phyloP scores from a whole-genome alignment of 2,797 vertebrate genomes.

The Oreochromis mossambicus region DNA sequence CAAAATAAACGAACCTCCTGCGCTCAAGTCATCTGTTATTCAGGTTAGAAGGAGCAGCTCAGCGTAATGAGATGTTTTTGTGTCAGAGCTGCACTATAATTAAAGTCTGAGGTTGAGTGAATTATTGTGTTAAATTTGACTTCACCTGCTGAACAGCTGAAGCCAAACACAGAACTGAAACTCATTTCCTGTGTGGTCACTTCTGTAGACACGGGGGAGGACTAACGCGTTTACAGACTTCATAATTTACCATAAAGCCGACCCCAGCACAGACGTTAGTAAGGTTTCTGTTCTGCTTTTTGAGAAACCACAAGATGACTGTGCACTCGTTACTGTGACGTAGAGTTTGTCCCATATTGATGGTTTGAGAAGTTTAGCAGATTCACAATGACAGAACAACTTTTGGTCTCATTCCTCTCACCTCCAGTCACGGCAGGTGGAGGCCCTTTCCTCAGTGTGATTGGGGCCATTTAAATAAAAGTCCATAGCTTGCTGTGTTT shows the following conservation, averaged over 20 bases:
- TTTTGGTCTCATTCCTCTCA: neutral
- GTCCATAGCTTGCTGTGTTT: neutral
- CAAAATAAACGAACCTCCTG: neutral
- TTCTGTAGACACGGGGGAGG: neutral
- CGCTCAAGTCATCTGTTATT: neutral
- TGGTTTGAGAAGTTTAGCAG: neutral
- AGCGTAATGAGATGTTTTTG: neutral
- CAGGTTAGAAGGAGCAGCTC: neutral
- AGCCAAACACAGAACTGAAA: neutral
- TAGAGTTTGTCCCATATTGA: neutral
- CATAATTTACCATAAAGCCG: neutral
- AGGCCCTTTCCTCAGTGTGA: neutral
- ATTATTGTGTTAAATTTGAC: neutral
- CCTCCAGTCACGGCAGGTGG: neutral
- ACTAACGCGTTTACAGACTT: neutral
- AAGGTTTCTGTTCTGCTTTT: neutral
- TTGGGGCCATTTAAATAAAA: neutral
- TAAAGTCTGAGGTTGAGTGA: neutral
- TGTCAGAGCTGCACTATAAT: neutral
- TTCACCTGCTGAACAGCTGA: neutral
- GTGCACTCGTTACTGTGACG: neutral
- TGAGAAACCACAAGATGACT: neutral
- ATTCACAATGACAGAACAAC: neutral
- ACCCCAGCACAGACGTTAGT: neutral
- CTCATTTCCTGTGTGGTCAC: neutral